These are phyloP conservation scores for Megalops atlanticus DNA, from an alignment of 2,113 vertebrate species.

Conservation along the genomic window DNA sequence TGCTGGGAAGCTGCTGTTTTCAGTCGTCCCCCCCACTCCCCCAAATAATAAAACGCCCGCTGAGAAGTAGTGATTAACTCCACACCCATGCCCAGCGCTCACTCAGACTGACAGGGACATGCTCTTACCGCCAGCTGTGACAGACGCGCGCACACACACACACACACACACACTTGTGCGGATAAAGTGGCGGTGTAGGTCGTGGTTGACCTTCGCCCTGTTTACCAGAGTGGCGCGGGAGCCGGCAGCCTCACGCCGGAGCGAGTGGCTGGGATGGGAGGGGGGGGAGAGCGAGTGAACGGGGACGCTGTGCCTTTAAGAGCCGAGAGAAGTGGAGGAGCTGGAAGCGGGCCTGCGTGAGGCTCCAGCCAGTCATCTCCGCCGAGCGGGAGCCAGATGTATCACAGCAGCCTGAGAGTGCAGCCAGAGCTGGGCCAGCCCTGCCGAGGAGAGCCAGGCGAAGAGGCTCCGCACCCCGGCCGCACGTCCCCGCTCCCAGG, in stretches of 20 bases:
- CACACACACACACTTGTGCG: not conserved
- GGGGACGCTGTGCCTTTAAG: constrained; percentile 73
- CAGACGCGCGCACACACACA: not conserved
- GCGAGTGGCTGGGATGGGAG: not conserved
- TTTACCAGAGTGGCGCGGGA: too few relatives aligned
- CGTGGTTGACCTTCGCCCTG: not conserved
- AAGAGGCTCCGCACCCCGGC: constrained; percentile 61
- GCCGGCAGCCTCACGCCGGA: not conserved
- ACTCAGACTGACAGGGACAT: not conserved
- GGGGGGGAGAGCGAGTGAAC: not conserved
- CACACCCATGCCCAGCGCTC: not conserved
- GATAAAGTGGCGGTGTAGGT: not conserved
- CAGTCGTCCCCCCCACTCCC: not conserved
- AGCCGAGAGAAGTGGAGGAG: constrained; percentile 72
- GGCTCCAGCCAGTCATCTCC: constrained; percentile 73
- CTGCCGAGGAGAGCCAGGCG: constrained; percentile 53
- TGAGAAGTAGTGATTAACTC: not conserved
- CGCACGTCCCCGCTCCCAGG: constrained; percentile 57
- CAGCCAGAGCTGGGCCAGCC: not conserved
- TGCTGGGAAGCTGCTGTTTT: not conserved
- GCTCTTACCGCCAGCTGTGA: not conserved
- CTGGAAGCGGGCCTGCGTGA: constrained; percentile 73
- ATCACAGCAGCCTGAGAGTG: constrained; percentile 69
- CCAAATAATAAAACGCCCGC: not conserved
- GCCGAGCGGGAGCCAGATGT: constrained; percentile 74